phyloP scores from a whole-genome alignment of 2,888 invertebrate genomes.

The Muschampia plurimacula region DNA sequence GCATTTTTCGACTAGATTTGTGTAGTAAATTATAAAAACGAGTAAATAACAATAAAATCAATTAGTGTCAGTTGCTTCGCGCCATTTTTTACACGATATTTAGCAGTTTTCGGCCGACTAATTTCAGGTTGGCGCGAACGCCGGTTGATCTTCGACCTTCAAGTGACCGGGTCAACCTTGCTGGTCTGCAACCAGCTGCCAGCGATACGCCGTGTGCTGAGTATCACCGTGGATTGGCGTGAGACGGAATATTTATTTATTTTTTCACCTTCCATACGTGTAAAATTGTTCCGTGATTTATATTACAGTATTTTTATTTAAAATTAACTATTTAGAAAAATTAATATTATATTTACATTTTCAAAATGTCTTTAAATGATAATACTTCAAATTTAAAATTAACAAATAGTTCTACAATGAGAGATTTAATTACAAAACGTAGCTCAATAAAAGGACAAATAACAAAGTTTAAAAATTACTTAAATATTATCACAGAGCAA shows the following conservation, averaged over 20 bases:
- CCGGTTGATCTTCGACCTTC: not conserved
- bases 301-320: no score
- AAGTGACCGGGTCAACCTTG: not conserved
- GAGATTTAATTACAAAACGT: not conserved
- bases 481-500: not conserved
- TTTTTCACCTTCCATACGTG: no score
- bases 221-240: not conserved
- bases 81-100: not conserved
- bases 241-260: not conserved
- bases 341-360: not conserved
- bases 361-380: not conserved
- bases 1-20: not conserved
- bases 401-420: not conserved
- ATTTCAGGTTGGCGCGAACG: not conserved
- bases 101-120: not conserved
- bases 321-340: not conserved
- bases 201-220: not conserved
- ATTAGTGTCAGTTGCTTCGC: not conserved
- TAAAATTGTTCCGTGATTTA: no score
- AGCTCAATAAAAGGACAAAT: conserved; percentile 1
- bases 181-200: not conserved
- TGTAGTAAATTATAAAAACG: not conserved
- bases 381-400: not conserved
- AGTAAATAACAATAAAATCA: not conserved
- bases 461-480: not conserved